These are phyloP conservation scores for Oceanodroma tethys DNA, from an alignment of 2,113 vertebrate genomes.

Conservation along the genomic window DNA sequence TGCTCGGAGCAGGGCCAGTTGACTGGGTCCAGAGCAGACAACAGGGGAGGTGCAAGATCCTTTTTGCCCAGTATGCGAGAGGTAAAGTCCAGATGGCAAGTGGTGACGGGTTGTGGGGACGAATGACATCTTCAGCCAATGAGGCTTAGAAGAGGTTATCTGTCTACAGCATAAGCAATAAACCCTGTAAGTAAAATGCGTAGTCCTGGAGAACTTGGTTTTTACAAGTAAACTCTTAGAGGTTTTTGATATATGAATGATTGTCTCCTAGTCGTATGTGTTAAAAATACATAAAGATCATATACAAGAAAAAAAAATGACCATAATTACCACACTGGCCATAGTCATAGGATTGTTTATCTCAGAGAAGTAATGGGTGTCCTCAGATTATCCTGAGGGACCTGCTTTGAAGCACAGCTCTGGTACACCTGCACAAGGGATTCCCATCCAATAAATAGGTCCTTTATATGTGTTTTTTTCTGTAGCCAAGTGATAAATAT, in stretches of 20 bases:
- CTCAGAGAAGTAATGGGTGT: background rate
- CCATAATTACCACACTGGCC: background rate
- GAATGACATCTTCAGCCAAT: background rate
- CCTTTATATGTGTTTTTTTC: background rate
- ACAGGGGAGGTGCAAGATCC: background rate
- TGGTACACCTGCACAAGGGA: background rate
- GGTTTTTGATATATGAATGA: background rate
- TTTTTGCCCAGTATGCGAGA: background rate
- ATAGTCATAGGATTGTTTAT: background rate
- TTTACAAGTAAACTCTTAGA: background rate
- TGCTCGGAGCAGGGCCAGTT: background rate
- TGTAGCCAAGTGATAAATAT: background rate
- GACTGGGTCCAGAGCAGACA: background rate
- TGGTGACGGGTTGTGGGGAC: background rate
- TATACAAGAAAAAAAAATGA: background rate
- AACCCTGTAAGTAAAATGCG: background rate
- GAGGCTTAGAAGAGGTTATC: background rate
- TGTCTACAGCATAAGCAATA: background rate
- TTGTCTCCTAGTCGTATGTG: background rate
- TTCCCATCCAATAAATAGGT: background rate
- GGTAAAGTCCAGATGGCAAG: background rate
- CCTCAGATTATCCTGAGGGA: background rate
- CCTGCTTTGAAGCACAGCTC: background rate
- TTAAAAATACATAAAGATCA: background rate
- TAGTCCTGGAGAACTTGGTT: background rate